Conservation (phyloP, 2,888 invertebrate species). For the Zootermopsis nevadensis region DNA sequence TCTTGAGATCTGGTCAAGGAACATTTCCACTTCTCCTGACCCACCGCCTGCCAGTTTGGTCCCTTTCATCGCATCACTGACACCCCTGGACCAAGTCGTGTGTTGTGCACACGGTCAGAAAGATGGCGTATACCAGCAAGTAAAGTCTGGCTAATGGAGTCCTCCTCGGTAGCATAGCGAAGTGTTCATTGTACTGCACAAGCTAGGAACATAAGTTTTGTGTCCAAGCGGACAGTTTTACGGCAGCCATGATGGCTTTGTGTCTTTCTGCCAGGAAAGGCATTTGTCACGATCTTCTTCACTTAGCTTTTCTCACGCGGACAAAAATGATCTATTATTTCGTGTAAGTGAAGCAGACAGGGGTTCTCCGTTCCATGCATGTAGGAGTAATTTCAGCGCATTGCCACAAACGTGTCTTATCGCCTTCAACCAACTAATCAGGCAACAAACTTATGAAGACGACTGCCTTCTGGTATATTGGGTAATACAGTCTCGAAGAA, state of each 20-base stretch:
- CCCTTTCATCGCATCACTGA: too few relatives aligned
- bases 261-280: background rate
- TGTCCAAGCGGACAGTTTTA: constrained; percentile 16
- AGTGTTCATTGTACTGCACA: background rate
- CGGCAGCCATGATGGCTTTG: background rate
- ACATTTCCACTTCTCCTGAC: too few relatives aligned
- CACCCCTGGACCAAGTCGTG: constrained; percentile 3
- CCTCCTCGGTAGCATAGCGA: constrained; percentile 25
- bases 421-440: too few relatives aligned
- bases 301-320: background rate
- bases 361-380: too few relatives aligned
- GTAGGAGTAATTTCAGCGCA: too few relatives aligned
- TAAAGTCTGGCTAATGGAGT: constrained; percentile 13
- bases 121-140: background rate
- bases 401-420: too few relatives aligned
- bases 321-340: background rate
- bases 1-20: too few relatives aligned
- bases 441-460: too few relatives aligned
- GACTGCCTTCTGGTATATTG: too few relatives aligned
- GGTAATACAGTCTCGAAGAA: too few relatives aligned
- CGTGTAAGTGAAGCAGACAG: too few relatives aligned
- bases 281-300: background rate
- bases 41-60: too few relatives aligned
- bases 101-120: constrained; percentile 17
- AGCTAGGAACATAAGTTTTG: constrained; percentile 5